Percentiles rank a stretch among this genome's conserved stretches.
Conservation (phyloP, 2,888 invertebrate species). For the Blastobasis lacticolella region DNA sequence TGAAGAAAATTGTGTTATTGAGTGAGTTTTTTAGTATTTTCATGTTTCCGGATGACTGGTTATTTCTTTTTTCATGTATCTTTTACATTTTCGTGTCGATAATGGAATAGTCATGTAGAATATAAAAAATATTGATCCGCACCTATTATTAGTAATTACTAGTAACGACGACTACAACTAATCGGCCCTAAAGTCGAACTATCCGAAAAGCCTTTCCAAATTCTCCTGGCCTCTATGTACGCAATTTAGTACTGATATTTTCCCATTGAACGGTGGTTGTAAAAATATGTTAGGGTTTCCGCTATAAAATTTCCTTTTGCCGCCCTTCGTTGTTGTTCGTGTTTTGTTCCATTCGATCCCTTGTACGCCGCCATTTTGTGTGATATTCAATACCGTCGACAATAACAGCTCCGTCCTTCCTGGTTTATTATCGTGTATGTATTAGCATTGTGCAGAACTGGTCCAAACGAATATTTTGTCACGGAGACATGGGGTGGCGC, state of each 20-base stretch:
- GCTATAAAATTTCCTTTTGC: conserved; percentile 33
- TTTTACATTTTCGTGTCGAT: not conserved
- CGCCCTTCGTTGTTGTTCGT: conserved; percentile 30
- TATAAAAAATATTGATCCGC: too few relatives aligned
- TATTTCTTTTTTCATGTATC: not conserved
- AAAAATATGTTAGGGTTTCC: conserved; percentile 39
- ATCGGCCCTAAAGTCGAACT: not conserved
- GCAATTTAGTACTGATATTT: conserved; percentile 23
- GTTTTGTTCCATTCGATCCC: conserved; percentile 33
- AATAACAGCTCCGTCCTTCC: conserved; percentile 35
- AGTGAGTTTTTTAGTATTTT: too few relatives aligned
- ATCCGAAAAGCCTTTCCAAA: conserved; percentile 6
- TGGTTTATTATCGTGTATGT: conserved; percentile 37
- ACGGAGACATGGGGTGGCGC: not conserved
- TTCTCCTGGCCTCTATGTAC: conserved; percentile 12
- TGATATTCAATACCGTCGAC: conserved; percentile 41
- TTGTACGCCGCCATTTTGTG: conserved; percentile 30
- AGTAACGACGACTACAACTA: too few relatives aligned
- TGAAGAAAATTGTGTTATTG: too few relatives aligned
- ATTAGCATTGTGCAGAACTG: conserved; percentile 27
- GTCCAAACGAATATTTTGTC: conserved; percentile 1
- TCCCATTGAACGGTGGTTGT: conserved; percentile 23
- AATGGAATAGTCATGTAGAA: not conserved
- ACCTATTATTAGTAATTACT: too few relatives aligned
- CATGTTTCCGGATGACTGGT: not conserved